Evolutionary conservation across 2,888 invertebrate species (phyloP).

Genomic region (Baronia brevicornis): DNA sequence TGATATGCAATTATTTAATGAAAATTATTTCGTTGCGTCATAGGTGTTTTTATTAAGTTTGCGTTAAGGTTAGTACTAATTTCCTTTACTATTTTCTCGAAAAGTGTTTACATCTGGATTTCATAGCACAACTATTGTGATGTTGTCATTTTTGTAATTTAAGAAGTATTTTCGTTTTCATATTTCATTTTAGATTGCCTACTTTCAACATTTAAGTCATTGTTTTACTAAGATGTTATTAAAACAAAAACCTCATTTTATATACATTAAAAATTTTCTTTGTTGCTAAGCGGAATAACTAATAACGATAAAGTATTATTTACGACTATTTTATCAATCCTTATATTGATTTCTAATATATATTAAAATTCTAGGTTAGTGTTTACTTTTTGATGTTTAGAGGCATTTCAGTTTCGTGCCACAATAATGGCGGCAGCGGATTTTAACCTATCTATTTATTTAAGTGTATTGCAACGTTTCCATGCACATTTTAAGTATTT

Average conservation of each 20-base stretch:
- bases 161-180: slow-evolving; percentile 27
- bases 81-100: slow-evolving; percentile 50
- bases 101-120: slow-evolving; percentile 87
- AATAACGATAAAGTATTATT: slow-evolving; percentile 21
- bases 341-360: slow-evolving; percentile 23
- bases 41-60: slow-evolving; percentile 50
- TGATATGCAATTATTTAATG: slow-evolving; percentile 67
- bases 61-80: slow-evolving; percentile 54
- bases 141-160: slow-evolving; percentile 69
- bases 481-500: slow-evolving; percentile 29
- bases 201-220: slow-evolving; percentile 30
- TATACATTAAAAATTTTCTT: slow-evolving; percentile 58
- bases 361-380: slow-evolving; percentile 43
- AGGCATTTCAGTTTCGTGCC: slow-evolving; percentile 70
- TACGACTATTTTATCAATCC: slow-evolving; percentile 20
- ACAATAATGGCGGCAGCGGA: slow-evolving; percentile 75
- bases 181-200: slow-evolving; percentile 17
- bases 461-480: slow-evolving; percentile 36
- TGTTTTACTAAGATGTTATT: slow-evolving; percentile 33
- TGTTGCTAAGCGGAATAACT: slow-evolving; percentile 53
- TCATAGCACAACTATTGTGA: slow-evolving; percentile 75
- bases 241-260: slow-evolving; percentile 65
- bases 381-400: slow-evolving; percentile 73
- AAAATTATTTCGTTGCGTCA: slow-evolving; percentile 57
- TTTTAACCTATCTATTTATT: slow-evolving; percentile 67